A percentile compares a stretch with the other conserved stretches of the same genome.
These are phyloP conservation scores for Amphiprion clarkii DNA, from an alignment of 2,797 vertebrate species.

Conservation along the genomic window DNA sequence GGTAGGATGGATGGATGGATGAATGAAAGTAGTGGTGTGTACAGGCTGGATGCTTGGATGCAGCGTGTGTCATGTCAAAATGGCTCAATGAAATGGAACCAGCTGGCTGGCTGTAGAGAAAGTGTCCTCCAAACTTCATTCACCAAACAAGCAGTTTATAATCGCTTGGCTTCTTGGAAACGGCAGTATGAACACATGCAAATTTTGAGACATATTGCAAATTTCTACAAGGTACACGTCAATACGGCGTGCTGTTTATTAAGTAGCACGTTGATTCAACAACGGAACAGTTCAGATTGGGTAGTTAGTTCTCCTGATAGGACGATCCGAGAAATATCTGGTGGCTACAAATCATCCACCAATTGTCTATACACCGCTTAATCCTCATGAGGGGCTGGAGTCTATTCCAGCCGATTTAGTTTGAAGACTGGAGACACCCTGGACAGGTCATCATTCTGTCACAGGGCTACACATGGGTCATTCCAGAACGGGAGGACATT, in stretches of 20 bases:
- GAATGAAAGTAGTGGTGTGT: constrained; percentile 20
- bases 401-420: no score
- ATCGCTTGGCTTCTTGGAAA: neutral
- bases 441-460: no score
- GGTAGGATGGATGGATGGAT: neutral
- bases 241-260: constrained; percentile 6
- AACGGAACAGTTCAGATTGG: neutral
- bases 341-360: neutral
- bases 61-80: neutral
- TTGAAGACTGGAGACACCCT: no score
- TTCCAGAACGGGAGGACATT: no score
- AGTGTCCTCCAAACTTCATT: constrained; percentile 31
- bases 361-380: no score
- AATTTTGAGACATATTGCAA: neutral
- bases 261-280: neutral
- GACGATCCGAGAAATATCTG: neutral
- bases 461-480: no score
- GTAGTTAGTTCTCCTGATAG: neutral
- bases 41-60: neutral
- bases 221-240: rapidly evolving
- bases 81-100: neutral
- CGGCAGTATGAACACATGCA: rapidly evolving
- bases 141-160: constrained; percentile 10
- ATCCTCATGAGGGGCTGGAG: no score
- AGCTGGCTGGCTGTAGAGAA: no score